Percentiles rank a stretch among this genome's conserved stretches.
phyloP scores from a whole-genome alignment of 2,113 vertebrate genomes.

The Rhinopomastus cyanomelas region DNA sequence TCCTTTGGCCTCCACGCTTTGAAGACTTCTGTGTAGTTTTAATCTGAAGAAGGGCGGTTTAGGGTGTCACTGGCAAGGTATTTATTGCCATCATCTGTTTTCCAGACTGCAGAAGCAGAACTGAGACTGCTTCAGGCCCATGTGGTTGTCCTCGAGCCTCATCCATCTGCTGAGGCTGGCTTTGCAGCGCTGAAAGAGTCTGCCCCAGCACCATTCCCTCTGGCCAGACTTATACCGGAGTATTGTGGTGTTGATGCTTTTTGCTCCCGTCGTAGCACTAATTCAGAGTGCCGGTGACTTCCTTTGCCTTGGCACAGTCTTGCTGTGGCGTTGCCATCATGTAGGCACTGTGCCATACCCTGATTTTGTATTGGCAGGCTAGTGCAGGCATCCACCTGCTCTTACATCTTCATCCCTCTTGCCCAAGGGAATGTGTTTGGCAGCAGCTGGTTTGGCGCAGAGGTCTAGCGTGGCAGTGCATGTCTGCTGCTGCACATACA shows the following conservation, averaged over 20 bases:
- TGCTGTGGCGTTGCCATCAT: neutral
- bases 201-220: fast-evolving
- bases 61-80: neutral
- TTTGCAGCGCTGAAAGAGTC: neutral
- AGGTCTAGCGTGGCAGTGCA: fast-evolving
- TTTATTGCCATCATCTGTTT: neutral
- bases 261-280: neutral
- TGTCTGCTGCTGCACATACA: neutral
- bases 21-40: neutral
- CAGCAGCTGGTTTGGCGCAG: neutral
- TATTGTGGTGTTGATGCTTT: fast-evolving
- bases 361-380: neutral
- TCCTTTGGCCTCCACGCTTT: neutral
- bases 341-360: neutral
- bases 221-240: neutral
- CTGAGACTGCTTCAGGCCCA: neutral
- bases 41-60: neutral
- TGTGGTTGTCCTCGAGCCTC: neutral
- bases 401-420: neutral
- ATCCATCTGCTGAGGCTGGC: neutral
- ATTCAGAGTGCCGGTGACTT: neutral
- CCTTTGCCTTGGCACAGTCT: neutral
- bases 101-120: neutral
- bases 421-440: neutral
- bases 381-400: neutral